phyloP scores from a whole-genome alignment of 2,113 vertebrate genomes.

The Grammomys dolichurus region DNA sequence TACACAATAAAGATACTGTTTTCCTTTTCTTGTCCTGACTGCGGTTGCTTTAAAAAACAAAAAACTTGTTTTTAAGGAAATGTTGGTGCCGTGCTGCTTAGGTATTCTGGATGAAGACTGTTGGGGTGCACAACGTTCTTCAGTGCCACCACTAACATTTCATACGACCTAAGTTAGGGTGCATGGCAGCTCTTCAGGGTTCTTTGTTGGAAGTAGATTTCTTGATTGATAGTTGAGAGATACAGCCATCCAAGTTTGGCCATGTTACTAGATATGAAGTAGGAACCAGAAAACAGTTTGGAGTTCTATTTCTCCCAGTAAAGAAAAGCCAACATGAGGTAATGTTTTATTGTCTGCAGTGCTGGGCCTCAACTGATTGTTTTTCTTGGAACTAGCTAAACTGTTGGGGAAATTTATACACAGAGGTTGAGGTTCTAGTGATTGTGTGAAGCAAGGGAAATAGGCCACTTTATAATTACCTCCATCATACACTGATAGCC shows the following conservation, averaged over 20 bases:
- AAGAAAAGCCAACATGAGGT: slow-evolving; percentile 36
- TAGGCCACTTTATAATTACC: slow-evolving; percentile 55
- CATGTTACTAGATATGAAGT: background rate
- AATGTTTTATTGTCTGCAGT: slow-evolving; percentile 35
- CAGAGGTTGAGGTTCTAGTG: slow-evolving; percentile 55
- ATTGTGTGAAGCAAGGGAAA: slow-evolving; percentile 67
- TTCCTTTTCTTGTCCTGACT: slow-evolving; percentile 73
- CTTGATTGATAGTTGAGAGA: background rate
- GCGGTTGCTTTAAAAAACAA: background rate
- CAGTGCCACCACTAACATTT: background rate
- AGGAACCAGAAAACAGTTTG: background rate
- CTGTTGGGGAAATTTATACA: slow-evolving; percentile 57
- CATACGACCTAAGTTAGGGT: background rate
- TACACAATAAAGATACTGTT: slow-evolving; percentile 74
- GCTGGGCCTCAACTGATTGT: slow-evolving; percentile 34
- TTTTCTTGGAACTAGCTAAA: slow-evolving; percentile 68
- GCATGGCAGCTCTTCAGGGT: background rate
- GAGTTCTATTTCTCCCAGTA: slow-evolving; percentile 24
- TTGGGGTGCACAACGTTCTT: background rate
- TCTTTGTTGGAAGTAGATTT: background rate
- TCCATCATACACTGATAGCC: slow-evolving; percentile 53
- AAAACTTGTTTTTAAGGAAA: background rate
- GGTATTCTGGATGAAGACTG: slow-evolving; percentile 68
- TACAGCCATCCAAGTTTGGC: slow-evolving; percentile 9
- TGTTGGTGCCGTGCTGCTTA: slow-evolving; percentile 50